Conservation (phyloP, 2,888 invertebrate species). For the Phragmatobia fuliginosa region DNA sequence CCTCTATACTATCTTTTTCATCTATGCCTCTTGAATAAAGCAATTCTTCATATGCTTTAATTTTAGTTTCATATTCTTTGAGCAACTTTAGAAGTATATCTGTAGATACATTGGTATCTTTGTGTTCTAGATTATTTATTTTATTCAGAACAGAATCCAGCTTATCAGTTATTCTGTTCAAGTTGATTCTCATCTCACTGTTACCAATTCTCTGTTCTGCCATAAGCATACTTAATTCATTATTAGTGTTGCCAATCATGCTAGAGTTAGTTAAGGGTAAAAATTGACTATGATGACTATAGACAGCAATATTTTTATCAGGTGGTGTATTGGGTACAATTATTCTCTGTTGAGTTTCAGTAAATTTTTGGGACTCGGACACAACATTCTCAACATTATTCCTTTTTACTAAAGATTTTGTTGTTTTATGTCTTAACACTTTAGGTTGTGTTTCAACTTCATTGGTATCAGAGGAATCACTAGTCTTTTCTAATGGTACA, state of each 20-base stretch:
- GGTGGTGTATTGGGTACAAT: constrained; percentile 41
- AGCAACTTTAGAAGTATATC: constrained; percentile 72
- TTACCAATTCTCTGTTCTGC: constrained; percentile 78
- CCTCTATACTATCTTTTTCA: constrained; percentile 39
- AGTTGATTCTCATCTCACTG: constrained; percentile 77
- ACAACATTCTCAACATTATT: constrained; percentile 53
- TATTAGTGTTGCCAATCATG: constrained; percentile 42
- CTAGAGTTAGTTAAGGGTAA: constrained; percentile 61
- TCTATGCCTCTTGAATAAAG: constrained; percentile 54
- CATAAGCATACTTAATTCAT: constrained; percentile 66
- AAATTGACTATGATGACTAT: constrained; percentile 56
- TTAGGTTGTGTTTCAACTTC: constrained; percentile 58
- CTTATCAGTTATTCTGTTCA: constrained; percentile 74
- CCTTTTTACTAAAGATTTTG: constrained; percentile 59
- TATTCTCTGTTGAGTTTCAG: constrained; percentile 50
- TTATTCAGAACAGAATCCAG: constrained; percentile 68
- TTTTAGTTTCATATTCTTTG: constrained; percentile 78
- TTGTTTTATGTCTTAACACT: constrained; percentile 65
- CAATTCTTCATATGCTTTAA: constrained; percentile 73
- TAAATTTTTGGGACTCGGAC: constrained; percentile 43
- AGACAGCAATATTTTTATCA: constrained; percentile 45
- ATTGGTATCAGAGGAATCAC: constrained; percentile 75
- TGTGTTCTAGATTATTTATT: constrained; percentile 56
- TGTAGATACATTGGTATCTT: constrained; percentile 57
- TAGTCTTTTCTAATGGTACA: constrained; percentile 56